Conservation (phyloP, 2,797 vertebrate species). For the Eulemur coronatus region DNA sequence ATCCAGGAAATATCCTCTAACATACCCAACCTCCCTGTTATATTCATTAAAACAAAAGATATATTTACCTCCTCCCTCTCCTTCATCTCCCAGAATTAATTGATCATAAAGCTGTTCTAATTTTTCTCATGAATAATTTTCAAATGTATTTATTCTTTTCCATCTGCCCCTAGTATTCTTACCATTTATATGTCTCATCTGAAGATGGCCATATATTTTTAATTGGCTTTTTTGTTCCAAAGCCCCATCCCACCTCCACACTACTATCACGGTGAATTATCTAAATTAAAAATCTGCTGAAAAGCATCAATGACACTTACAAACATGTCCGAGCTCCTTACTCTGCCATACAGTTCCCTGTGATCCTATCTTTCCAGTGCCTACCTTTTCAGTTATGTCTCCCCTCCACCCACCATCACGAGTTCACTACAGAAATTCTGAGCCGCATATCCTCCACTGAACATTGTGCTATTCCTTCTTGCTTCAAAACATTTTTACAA, state of each 20-base stretch:
- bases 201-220: neutral
- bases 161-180: neutral
- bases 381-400: neutral
- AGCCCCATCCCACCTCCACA: neutral
- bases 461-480: neutral
- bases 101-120: neutral
- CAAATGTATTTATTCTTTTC: neutral
- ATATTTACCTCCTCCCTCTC: neutral
- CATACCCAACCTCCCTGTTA: neutral
- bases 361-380: neutral
- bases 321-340: neutral
- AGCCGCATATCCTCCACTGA: neutral
- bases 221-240: neutral
- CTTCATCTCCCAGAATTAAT: neutral
- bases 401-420: neutral
- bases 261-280: neutral
- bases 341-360: neutral
- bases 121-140: conserved; percentile 30
- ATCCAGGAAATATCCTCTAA: neutral
- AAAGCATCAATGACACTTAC: neutral
- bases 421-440: neutral
- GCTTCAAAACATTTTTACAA: neutral
- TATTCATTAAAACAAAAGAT: neutral
- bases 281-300: neutral
- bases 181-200: neutral